These are phyloP conservation scores for Pachymerium ferrugineum DNA, from an alignment of 2,888 invertebrate genomes.

Conservation along the genomic window DNA sequence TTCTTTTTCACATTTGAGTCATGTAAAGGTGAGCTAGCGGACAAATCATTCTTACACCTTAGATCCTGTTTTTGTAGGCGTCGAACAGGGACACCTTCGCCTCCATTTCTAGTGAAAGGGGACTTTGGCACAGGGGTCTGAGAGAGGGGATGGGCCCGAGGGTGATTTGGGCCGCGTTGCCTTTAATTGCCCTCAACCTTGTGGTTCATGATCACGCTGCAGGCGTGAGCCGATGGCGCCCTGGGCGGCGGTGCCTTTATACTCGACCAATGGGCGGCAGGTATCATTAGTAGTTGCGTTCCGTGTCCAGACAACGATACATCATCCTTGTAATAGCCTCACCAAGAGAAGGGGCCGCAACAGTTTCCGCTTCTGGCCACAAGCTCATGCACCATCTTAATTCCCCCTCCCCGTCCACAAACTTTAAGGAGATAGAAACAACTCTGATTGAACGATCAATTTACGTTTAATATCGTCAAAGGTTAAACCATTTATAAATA, in stretches of 20 bases:
- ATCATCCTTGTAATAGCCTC: conserved; percentile 10
- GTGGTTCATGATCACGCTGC: conserved; percentile 20
- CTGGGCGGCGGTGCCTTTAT: conserved; percentile 1
- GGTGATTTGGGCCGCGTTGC: conserved; percentile 19
- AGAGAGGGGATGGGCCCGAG: not conserved
- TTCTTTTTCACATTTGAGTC: not conserved
- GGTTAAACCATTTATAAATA: not conserved
- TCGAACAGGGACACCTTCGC: not conserved
- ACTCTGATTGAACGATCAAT: not conserved
- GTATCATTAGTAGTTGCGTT: conserved; percentile 25
- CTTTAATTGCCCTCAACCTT: conserved; percentile 14
- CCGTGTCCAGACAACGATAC: not conserved
- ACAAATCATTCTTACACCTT: not conserved
- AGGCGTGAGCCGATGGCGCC: conserved; percentile 5
- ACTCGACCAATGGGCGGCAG: conserved; percentile 23
- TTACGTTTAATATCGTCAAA: not conserved
- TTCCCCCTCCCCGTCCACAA: too few relatives aligned
- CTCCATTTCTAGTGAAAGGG: too few relatives aligned
- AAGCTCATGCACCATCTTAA: not conserved
- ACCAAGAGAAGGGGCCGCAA: conserved; percentile 1
- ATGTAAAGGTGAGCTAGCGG: not conserved
- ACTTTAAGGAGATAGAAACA: not conserved
- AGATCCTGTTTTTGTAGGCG: not conserved
- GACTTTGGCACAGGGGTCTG: too few relatives aligned
- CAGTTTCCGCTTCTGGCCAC: not conserved